Evolutionary conservation across 2,888 invertebrate species (phyloP), one percentile per base, ranked within the genome.

Genomic region (Cyclophora albipunctata): DNA sequence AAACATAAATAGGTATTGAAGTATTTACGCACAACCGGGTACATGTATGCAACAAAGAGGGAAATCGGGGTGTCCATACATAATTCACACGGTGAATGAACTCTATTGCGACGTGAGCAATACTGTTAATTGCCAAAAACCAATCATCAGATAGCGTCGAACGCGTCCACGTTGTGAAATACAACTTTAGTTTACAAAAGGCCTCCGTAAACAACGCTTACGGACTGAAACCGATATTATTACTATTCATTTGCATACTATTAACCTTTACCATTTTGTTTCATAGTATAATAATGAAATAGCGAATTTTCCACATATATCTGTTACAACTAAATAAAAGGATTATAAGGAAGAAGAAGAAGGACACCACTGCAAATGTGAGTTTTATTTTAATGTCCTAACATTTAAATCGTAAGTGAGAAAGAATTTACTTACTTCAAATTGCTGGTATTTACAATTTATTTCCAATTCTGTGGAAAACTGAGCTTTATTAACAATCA

Each of bases 51-150:
- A 84, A 84, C 81, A 83, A 83, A 84, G 80, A 78, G 84, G 75
- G 73, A 78, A 81, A 73, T 71, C 72, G 74, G 73, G 73, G 78
- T 57, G 52, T 72, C 77, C 78, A 87, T 86, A 87, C 88, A 87
- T 87, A 88, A 84, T 88, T 88, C 85, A 88, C 79, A 84, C 77
- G 84, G 80, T 83, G 86, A 82, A 86, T 84, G 84, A 85, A 80
- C 88, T 72, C 84, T 79, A 81, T 79, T 83, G 78, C 78, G 75
- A 81, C 76, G 83, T 82, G 84, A 78, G 82, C 85, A 87, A 86
- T 87, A 86, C 84, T 81, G 88, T 76, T 88, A 88, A 88, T 88
- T 88, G 87, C 87, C 88, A 88, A 88, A 88, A 88, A 88, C 86
- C 88, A 88, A 88, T 88, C 88, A 88, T 88, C 88, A 88, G 88